These are phyloP conservation scores for Malurus alboscapulatus DNA, from an alignment of 2,113 vertebrate genomes.

Conservation along the genomic window DNA sequence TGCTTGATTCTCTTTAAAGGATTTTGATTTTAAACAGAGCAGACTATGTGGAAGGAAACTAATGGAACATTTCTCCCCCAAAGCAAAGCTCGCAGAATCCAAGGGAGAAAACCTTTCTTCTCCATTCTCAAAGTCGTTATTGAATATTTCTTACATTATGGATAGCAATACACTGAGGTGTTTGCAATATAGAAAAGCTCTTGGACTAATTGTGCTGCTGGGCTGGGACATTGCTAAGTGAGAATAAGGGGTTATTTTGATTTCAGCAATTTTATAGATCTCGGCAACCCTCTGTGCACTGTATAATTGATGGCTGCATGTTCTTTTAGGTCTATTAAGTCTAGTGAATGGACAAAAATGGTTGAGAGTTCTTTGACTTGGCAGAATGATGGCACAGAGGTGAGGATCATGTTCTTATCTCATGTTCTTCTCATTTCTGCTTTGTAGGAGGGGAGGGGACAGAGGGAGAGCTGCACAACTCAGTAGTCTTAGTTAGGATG, in stretches of 20 bases:
- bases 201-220: not conserved
- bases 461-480: not conserved
- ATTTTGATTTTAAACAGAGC: no score
- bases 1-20: no score
- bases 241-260: not conserved
- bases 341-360: no score
- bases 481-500: not conserved
- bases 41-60: no score
- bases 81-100: not conserved
- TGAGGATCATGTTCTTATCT: no score
- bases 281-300: accelerated
- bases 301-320: no score
- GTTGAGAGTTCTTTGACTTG: no score
- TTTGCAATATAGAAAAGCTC: not conserved
- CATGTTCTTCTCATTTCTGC: no score
- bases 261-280: not conserved
- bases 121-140: not conserved
- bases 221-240: not conserved
- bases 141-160: not conserved
- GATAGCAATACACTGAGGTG: no score
- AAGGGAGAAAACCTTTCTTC: not conserved
- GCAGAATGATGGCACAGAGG: no score
- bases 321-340: no score
- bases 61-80: no score
- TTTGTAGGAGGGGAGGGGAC: not conserved